A percentile compares a stretch with the other conserved stretches of the same genome.
Conservation (phyloP, 1,140 invertebrate species). For the Brachionus rubens region DNA sequence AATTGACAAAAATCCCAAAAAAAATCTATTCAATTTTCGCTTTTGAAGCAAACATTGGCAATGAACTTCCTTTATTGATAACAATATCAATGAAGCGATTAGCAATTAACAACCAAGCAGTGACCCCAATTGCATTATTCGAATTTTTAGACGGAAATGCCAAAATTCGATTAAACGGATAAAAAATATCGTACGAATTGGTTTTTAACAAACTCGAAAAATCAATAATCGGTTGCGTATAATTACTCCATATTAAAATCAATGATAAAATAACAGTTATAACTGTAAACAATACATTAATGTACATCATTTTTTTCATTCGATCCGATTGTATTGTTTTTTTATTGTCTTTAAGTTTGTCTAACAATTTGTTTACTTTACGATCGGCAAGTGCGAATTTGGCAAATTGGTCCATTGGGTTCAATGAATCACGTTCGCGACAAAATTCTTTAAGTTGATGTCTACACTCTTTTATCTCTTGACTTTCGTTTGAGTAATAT, state of each 20-base stretch:
- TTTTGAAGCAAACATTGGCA: too few relatives aligned
- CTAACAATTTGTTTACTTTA: constrained; percentile 32
- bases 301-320: constrained; percentile 37
- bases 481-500: not conserved
- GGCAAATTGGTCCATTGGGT: constrained; percentile 42
- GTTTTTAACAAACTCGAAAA: not conserved
- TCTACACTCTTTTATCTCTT: not conserved
- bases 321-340: not conserved
- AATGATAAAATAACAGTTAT: not conserved
- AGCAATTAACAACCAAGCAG: constrained; percentile 18
- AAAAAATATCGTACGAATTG: not conserved
- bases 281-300: constrained; percentile 2
- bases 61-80: not conserved
- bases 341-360: constrained; percentile 34
- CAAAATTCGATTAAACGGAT: constrained; percentile 4
- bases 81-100: constrained; percentile 41
- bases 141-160: constrained; percentile 12
- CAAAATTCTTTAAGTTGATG: not conserved
- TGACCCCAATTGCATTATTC: constrained; percentile 37
- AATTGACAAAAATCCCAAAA: too few relatives aligned
- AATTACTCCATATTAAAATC: constrained; percentile 33
- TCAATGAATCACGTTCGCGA: not conserved
- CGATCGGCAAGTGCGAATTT: constrained; percentile 34
- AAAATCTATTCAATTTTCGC: too few relatives aligned
- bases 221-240: constrained; percentile 38